Conservation (phyloP, 2,113 vertebrate genomes). For the Paralichthys olivaceus region DNA sequence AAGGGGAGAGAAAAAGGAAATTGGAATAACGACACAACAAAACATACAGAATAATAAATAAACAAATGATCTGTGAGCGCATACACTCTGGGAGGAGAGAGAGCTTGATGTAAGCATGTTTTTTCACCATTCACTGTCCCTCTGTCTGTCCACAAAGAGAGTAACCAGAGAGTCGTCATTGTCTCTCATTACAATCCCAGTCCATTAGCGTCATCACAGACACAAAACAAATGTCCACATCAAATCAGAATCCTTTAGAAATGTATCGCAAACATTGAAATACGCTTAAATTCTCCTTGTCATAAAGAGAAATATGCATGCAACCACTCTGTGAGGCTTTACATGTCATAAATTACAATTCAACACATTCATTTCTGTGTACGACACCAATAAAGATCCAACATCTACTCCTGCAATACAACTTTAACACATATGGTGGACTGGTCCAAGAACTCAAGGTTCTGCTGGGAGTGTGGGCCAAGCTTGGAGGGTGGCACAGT, state of each 20-base stretch:
- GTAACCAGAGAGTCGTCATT: neutral
- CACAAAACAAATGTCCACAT: neutral
- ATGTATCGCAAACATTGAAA: slow-evolving; percentile 9
- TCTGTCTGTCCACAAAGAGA: slow-evolving; percentile 1
- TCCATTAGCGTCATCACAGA: slow-evolving; percentile 10
- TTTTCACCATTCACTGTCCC: neutral
- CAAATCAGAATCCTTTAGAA: neutral
- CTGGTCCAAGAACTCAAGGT: neutral
- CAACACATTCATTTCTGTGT: neutral
- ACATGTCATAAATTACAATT: neutral
- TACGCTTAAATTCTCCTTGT: slow-evolving; percentile 9
- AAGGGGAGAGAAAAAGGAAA: neutral
- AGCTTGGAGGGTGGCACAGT: slow-evolving; percentile 35
- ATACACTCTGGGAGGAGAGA: slow-evolving; percentile 2
- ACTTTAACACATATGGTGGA: too few species aligned
- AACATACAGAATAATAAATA: slow-evolving; percentile 32
- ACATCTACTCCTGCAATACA: too few species aligned
- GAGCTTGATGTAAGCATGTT: neutral
- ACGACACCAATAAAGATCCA: too few species aligned
- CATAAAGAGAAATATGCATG: neutral
- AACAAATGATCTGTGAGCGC: slow-evolving; percentile 30
- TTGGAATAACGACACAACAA: slow-evolving; percentile 8
- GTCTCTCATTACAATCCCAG: slow-evolving; percentile 13
- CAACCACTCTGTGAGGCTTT: neutral
- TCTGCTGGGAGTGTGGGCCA: slow-evolving; percentile 26